Evolutionary conservation across 2,797 vertebrate species (phyloP).

Genomic region (Bradypodion pumilum): DNA sequence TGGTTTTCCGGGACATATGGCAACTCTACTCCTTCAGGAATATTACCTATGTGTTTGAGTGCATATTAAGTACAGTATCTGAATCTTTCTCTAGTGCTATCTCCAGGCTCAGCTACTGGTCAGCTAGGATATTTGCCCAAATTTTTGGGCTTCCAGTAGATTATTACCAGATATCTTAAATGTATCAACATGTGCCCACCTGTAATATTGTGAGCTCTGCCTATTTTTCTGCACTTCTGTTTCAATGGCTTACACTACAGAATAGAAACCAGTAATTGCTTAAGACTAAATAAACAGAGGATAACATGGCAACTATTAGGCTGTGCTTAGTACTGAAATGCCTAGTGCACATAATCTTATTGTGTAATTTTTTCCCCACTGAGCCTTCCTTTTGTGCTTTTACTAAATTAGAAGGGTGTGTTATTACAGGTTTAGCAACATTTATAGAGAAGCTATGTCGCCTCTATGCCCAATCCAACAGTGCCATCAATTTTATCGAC

Average conservation of each 20-base stretch:
- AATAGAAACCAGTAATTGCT: background rate
- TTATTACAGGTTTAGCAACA: slow-evolving; percentile 42
- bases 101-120: background rate
- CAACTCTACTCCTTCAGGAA: too few relatives aligned
- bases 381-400: background rate
- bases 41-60: too few relatives aligned
- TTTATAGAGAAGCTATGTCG: slow-evolving; percentile 39
- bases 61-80: background rate
- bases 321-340: background rate
- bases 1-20: too few relatives aligned
- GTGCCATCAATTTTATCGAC: slow-evolving; percentile 33
- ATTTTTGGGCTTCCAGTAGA: background rate
- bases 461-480: slow-evolving; percentile 36
- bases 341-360: background rate
- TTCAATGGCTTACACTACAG: background rate
- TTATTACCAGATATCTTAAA: background rate
- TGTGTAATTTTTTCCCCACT: background rate
- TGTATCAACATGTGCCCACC: background rate
- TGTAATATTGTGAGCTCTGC: rapidly evolving
- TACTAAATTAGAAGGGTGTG: slow-evolving; percentile 37
- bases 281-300: background rate
- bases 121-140: background rate
- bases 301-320: background rate
- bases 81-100: background rate
- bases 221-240: background rate